Percentiles rank a stretch among this genome's conserved stretches.
Conservation (phyloP, 2,113 vertebrate genomes). For the Porphyrio hochstetteri region DNA sequence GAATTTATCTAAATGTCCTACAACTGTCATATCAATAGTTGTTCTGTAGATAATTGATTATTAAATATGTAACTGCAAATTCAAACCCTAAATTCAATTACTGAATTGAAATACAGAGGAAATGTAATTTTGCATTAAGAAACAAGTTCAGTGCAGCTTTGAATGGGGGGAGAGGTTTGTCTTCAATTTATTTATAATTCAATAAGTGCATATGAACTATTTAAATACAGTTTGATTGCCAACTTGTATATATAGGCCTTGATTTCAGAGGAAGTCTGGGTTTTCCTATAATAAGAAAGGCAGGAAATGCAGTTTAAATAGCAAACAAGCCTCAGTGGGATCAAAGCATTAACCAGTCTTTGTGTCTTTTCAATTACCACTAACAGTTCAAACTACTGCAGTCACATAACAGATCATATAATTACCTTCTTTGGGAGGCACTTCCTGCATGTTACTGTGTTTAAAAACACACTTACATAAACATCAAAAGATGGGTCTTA, state of each 20-base stretch:
- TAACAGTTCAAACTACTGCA: conserved; percentile 10
- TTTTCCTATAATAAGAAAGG: conserved; percentile 36
- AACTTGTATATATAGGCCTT: neutral
- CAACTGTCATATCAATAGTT: neutral
- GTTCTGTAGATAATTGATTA: neutral
- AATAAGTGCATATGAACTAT: neutral
- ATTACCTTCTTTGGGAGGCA: conserved; percentile 18
- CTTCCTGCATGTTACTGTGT: neutral
- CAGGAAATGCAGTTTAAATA: conserved; percentile 29
- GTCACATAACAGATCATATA: neutral
- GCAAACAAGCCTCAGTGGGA: neutral
- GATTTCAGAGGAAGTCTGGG: conserved; percentile 5
- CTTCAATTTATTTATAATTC: neutral
- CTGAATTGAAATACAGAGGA: neutral
- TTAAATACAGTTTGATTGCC: conserved; percentile 16
- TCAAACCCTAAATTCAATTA: neutral
- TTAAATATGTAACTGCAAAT: neutral
- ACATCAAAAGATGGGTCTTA: neutral
- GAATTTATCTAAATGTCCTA: neutral
- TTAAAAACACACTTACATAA: neutral
- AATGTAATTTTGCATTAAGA: neutral
- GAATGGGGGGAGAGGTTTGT: neutral
- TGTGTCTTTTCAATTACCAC: conserved; percentile 22
- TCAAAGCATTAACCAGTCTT: conserved; percentile 38
- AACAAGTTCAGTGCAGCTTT: neutral